phyloP scores from a whole-genome alignment of 2,797 vertebrate species.

The Esox lucius region DNA sequence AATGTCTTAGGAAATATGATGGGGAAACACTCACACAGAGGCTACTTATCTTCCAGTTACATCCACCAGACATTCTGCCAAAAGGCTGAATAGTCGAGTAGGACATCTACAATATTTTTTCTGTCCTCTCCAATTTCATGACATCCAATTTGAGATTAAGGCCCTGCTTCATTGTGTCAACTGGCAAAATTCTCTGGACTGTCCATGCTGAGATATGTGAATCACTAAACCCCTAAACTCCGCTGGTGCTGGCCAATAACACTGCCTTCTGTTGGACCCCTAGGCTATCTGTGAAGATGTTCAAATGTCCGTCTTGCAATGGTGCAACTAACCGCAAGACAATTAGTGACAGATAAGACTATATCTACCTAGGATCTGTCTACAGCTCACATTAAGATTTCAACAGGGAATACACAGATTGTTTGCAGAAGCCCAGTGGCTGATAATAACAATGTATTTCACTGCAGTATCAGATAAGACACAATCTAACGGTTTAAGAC shows the following conservation, averaged over 20 bases:
- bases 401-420: neutral
- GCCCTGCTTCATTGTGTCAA: too few relatives aligned
- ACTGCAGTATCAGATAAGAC: neutral
- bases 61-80: neutral
- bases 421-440: neutral
- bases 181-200: too few relatives aligned
- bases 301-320: too few relatives aligned
- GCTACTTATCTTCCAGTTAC: constrained; percentile 14
- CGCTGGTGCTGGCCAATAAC: too few relatives aligned
- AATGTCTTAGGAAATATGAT: constrained; percentile 16
- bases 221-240: too few relatives aligned
- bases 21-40: neutral
- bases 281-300: too few relatives aligned
- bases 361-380: neutral
- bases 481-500: neutral
- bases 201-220: too few relatives aligned
- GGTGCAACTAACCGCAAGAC: too few relatives aligned
- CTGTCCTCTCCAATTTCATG: too few relatives aligned
- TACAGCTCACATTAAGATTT: neutral
- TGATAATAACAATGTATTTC: neutral
- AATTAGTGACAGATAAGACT: neutral
- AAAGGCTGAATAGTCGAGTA: neutral
- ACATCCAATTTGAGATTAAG: too few relatives aligned
- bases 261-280: too few relatives aligned
- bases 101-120: neutral